Conservation (phyloP, 2,797 vertebrate genomes). For the Lutjanus campechanus region DNA sequence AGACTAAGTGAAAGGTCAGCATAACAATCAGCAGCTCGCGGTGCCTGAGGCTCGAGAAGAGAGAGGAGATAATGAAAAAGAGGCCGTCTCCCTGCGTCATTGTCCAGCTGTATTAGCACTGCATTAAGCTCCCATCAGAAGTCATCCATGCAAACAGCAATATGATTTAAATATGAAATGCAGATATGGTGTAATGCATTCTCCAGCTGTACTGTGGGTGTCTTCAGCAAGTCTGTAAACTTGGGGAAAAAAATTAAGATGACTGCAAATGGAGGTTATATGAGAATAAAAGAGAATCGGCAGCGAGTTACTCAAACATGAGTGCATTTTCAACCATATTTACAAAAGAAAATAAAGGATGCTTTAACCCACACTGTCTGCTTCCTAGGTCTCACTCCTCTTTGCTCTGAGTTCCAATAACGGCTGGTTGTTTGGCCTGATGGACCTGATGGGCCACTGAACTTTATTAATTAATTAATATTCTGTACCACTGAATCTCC, state of each 20-base stretch:
- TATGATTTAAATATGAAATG: conserved; percentile 2
- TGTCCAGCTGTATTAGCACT: conserved; percentile 3
- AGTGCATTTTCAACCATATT: not conserved
- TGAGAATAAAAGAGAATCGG: not conserved
- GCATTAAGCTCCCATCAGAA: conserved; percentile 17
- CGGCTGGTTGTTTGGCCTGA: too few relatives aligned
- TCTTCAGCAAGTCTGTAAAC: not conserved
- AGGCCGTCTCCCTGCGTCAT: conserved; percentile 6
- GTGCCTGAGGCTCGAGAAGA: conserved; percentile 36
- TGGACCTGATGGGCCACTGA: too few relatives aligned
- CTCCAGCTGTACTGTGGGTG: not conserved
- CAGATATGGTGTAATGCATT: conserved; percentile 7
- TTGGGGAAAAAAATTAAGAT: not conserved
- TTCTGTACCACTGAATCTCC: too few relatives aligned
- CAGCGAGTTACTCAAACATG: not conserved
- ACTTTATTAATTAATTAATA: too few relatives aligned
- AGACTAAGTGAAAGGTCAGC: conserved; percentile 68
- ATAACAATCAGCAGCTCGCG: conserved; percentile 48
- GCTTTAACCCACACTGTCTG: conserved; percentile 10
- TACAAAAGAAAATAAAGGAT: not conserved
- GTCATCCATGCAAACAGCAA: conserved; percentile 12
- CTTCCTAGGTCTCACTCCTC: not conserved
- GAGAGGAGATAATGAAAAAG: conserved; percentile 42
- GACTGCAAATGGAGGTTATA: not conserved
- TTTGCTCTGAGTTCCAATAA: too few relatives aligned